These are phyloP conservation scores for Drosophila mettleri DNA, from an alignment of 2,888 invertebrate genomes.

Conservation along the genomic window DNA sequence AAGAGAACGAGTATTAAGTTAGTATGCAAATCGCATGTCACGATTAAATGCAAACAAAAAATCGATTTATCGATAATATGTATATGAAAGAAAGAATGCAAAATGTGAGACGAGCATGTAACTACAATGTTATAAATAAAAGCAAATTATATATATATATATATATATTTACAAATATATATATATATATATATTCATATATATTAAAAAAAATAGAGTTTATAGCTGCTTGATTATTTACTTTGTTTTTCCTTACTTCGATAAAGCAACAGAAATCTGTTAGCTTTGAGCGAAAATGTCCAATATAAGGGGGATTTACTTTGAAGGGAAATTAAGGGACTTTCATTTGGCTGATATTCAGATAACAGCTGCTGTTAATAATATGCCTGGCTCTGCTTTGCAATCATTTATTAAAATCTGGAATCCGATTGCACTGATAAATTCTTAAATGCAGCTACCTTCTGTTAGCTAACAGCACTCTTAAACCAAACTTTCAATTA, in stretches of 20 bases:
- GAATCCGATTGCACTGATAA: not conserved
- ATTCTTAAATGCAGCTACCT: too few relatives aligned
- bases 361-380: conserved; percentile 12
- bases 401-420: not conserved
- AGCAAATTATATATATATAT: conserved; percentile 27
- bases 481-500: not conserved
- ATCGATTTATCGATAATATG: conserved; percentile 18
- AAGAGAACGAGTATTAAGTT: conserved; percentile 33
- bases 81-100: conserved; percentile 35
- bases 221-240: conserved; percentile 7
- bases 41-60: conserved; percentile 26
- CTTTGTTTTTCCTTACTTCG: conserved; percentile 14
- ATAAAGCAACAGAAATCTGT: not conserved
- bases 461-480: conserved; percentile 4
- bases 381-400: not conserved
- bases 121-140: conserved; percentile 61
- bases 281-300: not conserved
- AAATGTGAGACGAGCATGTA: conserved; percentile 44
- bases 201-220: conserved; percentile 5
- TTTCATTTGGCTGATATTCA: not conserved
- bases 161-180: conserved; percentile 33
- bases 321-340: not conserved
- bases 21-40: conserved; percentile 30
- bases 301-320: not conserved
- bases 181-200: conserved; percentile 32